Percentiles rank a stretch among this genome's conserved stretches.
These are phyloP conservation scores for Atherinomorus stipes DNA, from an alignment of 2,113 vertebrate genomes.

Conservation along the genomic window DNA sequence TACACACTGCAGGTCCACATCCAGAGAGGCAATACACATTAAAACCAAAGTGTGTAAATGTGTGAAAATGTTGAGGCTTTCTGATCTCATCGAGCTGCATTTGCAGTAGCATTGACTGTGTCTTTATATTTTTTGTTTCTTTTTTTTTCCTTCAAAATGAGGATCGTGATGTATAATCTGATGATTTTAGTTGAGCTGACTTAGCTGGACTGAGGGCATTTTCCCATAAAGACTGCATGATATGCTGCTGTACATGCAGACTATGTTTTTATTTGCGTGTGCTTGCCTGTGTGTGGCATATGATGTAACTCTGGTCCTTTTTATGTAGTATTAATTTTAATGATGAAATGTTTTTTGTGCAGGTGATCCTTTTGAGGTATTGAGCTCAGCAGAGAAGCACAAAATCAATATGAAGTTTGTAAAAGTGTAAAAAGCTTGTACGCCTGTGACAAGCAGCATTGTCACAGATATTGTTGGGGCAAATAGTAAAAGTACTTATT, in stretches of 20 bases:
- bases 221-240: conserved; percentile 54
- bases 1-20: conserved; percentile 7
- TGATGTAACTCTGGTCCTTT: conserved; percentile 33
- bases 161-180: conserved; percentile 29
- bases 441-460: conserved; percentile 33
- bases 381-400: conserved; percentile 48
- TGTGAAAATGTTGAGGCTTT: conserved; percentile 21
- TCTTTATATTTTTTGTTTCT: conserved; percentile 33
- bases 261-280: background rate
- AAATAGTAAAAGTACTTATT: conserved; percentile 19
- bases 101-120: conserved; percentile 40
- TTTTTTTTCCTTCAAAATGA: conserved; percentile 15
- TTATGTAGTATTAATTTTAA: conserved; percentile 29
- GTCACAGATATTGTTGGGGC: conserved; percentile 19
- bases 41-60: conserved; percentile 8
- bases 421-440: conserved; percentile 31
- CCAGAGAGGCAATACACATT: conserved; percentile 5
- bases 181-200: conserved; percentile 54
- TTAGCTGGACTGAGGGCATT: conserved; percentile 68
- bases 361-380: conserved; percentile 35
- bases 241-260: conserved; percentile 50
- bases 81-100: conserved; percentile 9
- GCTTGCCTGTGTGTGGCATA: background rate
- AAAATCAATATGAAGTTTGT: conserved; percentile 40
- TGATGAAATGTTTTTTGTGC: conserved; percentile 36